phyloP scores from a whole-genome alignment of 2,797 vertebrate genomes.

The Epinephelus coioides region DNA sequence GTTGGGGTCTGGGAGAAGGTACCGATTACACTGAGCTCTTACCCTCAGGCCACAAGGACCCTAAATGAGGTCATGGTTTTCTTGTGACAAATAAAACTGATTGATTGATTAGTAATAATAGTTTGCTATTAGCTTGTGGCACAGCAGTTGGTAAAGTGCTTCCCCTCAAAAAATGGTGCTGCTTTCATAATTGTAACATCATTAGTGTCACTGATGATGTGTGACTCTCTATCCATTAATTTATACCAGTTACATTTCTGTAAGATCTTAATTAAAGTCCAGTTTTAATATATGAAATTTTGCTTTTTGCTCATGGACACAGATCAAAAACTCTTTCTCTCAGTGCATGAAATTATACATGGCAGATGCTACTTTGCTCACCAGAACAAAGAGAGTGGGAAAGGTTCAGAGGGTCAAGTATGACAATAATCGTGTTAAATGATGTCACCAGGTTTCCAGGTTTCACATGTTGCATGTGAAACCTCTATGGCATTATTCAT shows the following conservation, averaged over 20 bases:
- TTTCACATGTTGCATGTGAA: slow-evolving; percentile 1
- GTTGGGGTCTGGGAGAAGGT: too few species aligned
- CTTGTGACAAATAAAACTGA: too few species aligned
- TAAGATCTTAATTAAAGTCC: not conserved
- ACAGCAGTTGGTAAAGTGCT: not conserved
- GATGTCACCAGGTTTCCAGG: not conserved
- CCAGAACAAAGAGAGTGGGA: not conserved
- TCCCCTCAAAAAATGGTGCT: not conserved
- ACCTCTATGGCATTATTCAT: slow-evolving; percentile 24
- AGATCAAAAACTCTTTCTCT: not conserved
- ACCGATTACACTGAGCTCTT: too few species aligned
- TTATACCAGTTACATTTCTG: not conserved
- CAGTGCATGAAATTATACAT: not conserved
- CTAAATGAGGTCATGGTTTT: too few species aligned
- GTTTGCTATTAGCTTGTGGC: not conserved
- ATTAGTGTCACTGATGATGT: not conserved
- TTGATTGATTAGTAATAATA: too few species aligned
- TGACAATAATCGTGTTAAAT: slow-evolving; percentile 12
- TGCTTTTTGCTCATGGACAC: slow-evolving; percentile 2
- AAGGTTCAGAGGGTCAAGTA: not conserved
- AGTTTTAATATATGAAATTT: not conserved
- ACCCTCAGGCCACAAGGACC: too few species aligned
- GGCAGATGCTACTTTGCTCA: not conserved
- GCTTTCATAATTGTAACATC: not conserved
- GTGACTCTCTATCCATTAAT: not conserved